Conservation (phyloP, 1,140 invertebrate genomes). For the Drosophila navojoa region DNA sequence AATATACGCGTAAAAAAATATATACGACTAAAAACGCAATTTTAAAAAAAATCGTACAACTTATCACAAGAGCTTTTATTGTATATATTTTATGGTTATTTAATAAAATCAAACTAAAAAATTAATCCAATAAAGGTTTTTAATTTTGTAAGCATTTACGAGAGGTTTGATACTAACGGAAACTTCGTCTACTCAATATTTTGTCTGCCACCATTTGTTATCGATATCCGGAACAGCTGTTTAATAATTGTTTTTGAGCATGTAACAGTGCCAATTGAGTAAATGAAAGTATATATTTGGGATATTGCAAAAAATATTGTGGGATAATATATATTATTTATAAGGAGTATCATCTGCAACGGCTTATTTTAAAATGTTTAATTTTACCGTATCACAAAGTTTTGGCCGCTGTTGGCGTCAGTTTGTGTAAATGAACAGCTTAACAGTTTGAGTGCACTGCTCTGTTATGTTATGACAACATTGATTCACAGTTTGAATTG, state of each 20-base stretch:
- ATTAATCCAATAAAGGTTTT: slow-evolving; percentile 29
- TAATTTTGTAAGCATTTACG: not conserved
- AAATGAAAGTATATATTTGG: no score
- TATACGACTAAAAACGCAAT: slow-evolving; percentile 47
- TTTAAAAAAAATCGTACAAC: slow-evolving; percentile 24
- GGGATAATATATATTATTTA: no score
- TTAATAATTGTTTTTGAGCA: not conserved
- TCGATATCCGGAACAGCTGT: not conserved
- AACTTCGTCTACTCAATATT: not conserved
- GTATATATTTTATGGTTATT: slow-evolving; percentile 55
- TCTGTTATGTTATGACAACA: slow-evolving; percentile 8
- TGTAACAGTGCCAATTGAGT: not conserved
- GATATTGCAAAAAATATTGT: no score
- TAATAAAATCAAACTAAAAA: slow-evolving; percentile 50
- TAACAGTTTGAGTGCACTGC: slow-evolving; percentile 10
- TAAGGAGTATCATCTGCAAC: no score
- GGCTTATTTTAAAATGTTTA: not conserved
- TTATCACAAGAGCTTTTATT: slow-evolving; percentile 62
- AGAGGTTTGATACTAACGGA: not conserved
- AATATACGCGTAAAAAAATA: slow-evolving; percentile 9
- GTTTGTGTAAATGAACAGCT: no score
- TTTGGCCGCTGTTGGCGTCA: no score
- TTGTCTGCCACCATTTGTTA: not conserved
- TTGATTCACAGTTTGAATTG: slow-evolving; percentile 7
- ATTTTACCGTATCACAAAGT: no score